Evolutionary conservation across 2,113 vertebrate species (phyloP).

Genomic region (Rhegmatorhina hoffmannsi): DNA sequence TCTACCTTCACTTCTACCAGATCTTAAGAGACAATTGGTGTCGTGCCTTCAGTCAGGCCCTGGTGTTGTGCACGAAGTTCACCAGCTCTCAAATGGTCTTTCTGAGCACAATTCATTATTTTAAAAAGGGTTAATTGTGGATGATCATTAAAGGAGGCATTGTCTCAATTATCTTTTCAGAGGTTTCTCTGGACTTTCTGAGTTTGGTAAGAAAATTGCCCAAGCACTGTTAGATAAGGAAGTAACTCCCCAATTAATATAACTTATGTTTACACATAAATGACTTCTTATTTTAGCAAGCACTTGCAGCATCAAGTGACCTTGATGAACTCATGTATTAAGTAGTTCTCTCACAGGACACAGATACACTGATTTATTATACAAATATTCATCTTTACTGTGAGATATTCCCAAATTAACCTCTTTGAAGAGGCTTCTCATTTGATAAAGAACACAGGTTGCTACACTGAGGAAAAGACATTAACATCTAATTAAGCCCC

Average conservation of each 20-base stretch:
- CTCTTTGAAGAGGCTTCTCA: not conserved
- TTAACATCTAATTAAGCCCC: conserved; percentile 17
- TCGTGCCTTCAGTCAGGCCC: not conserved
- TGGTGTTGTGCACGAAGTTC: not conserved
- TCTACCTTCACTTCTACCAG: not conserved
- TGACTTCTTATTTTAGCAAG: conserved; percentile 2
- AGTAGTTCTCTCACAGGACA: not conserved
- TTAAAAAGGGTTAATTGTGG: not conserved
- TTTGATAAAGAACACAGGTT: not conserved
- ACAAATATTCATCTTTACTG: conserved; percentile 17
- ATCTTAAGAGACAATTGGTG: not conserved
- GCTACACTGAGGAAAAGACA: not conserved
- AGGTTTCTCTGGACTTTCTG: not conserved
- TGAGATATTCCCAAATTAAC: conserved; percentile 16
- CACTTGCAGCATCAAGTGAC: not conserved
- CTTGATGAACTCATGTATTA: conserved; percentile 2
- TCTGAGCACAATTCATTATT: conserved; percentile 5
- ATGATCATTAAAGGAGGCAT: not conserved
- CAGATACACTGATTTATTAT: not conserved
- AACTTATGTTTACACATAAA: conserved; percentile 1
- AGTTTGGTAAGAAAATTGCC: not conserved
- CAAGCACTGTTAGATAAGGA: not conserved
- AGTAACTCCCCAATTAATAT: conserved; percentile 49
- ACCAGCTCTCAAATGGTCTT: not conserved
- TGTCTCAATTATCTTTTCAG: conserved; percentile 34